phyloP scores from a whole-genome alignment of 2,888 invertebrate genomes.

The Xanthia icteritia region DNA sequence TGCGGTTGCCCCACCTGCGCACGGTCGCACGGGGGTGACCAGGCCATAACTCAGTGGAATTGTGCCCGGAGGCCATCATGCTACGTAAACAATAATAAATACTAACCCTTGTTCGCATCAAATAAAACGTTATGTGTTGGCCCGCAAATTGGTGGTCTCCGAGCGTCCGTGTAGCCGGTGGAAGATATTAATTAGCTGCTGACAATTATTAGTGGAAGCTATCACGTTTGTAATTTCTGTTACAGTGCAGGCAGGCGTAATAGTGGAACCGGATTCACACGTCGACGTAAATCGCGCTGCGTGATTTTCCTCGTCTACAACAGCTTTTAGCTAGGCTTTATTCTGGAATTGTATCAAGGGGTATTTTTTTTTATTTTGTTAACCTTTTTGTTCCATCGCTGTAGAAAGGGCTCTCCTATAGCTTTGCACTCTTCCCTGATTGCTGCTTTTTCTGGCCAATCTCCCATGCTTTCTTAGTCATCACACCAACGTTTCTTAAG shows the following conservation, averaged over 20 bases:
- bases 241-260: slow-evolving; percentile 5
- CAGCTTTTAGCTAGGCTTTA: not conserved
- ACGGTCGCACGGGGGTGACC: slow-evolving; percentile 80
- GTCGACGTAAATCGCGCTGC: not conserved
- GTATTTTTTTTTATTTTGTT: not conserved
- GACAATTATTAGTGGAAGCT: slow-evolving; percentile 54
- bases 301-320: not conserved
- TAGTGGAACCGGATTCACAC: not conserved
- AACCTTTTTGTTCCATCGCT: not conserved
- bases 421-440: not conserved
- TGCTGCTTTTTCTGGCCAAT: not conserved
- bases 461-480: not conserved
- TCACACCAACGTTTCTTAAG: not conserved
- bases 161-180: slow-evolving; percentile 40
- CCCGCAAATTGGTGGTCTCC: slow-evolving; percentile 71
- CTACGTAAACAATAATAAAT: slow-evolving; percentile 82
- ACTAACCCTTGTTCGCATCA: slow-evolving; percentile 78
- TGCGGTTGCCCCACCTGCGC: slow-evolving; percentile 82
- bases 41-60: slow-evolving; percentile 86
- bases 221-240: slow-evolving; percentile 37
- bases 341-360: slow-evolving; percentile 1
- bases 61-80: slow-evolving; percentile 82
- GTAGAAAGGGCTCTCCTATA: not conserved
- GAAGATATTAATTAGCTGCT: slow-evolving; percentile 63
- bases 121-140: slow-evolving; percentile 79